phyloP scores from a whole-genome alignment of 1,140 invertebrate genomes.

The Batillaria attramentaria region DNA sequence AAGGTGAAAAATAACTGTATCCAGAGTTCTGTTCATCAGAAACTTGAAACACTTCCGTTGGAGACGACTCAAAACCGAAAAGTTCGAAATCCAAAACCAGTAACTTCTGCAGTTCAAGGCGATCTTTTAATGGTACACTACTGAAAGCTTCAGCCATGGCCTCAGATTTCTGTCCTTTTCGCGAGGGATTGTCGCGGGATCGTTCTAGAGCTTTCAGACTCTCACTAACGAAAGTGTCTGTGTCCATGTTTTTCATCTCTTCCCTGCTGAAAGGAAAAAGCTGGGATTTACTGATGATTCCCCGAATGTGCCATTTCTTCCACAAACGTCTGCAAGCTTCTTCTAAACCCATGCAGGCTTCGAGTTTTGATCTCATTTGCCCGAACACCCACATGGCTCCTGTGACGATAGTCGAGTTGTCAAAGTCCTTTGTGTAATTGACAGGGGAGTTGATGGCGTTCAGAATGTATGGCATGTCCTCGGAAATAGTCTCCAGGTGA shows the following conservation, averaged over 20 bases:
- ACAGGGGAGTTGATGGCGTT: conserved; percentile 48
- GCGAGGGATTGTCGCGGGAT: not conserved
- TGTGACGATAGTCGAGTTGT: conserved; percentile 50
- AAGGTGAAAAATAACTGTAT: not conserved
- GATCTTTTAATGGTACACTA: conserved; percentile 18
- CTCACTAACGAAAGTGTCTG: conserved; percentile 18
- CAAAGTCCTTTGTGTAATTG: conserved; percentile 53
- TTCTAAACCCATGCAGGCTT: conserved; percentile 59
- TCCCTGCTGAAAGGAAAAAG: conserved; percentile 44
- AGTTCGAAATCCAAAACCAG: conserved; percentile 37
- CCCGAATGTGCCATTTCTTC: conserved; percentile 62
- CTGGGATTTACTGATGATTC: conserved; percentile 53
- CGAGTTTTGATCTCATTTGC: no score
- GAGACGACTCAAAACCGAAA: conserved; percentile 39
- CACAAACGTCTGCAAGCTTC: conserved; percentile 55
- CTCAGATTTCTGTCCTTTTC: conserved; percentile 27
- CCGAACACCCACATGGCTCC: conserved; percentile 47
- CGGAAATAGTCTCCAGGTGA: conserved; percentile 20
- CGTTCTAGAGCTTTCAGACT: conserved; percentile 9
- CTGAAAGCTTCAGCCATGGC: conserved; percentile 33
- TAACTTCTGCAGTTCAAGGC: conserved; percentile 29
- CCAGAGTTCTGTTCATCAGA: not conserved
- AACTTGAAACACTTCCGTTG: not conserved
- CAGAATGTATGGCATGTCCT: conserved; percentile 24
- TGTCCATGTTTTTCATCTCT: conserved; percentile 13